Base-by-base conservation (phyloP, 1,140 invertebrate species). In the Papilio glaucus region DNA sequence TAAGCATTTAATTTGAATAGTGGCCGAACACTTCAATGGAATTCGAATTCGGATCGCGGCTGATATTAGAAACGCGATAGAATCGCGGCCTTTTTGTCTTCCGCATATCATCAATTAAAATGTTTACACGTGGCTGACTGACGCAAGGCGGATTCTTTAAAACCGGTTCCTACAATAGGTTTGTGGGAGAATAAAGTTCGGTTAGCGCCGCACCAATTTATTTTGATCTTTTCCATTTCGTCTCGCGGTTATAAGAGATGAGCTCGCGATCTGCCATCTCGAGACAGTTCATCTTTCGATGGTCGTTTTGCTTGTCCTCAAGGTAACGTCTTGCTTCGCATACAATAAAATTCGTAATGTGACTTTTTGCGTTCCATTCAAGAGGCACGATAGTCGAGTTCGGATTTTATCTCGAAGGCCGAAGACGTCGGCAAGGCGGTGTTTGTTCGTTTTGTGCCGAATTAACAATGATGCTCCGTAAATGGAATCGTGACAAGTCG, bases 21-120 rank as follows among this genome's bases (percentile, higher is more conserved):
- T 33, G 24, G 24, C n/a, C 15, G 45, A 69, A 26, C 67, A 18
- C 42, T 72, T 71, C 49, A 72, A 75, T 57, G 39, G 62, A 71
- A 80, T 75, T 74, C 76, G 68, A 71, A 80, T 75, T 74, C 76
- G 68, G 71, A 71, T 74, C 77, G 71, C 72, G 67, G 78, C 72
- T 77, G 82, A 49, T 71, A 71, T 73, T 65, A 69, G 24, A 78
- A 84, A 83, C 80, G 77, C 76, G 81, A 89, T 85, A 77, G 74
- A 85, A 89, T 87, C 83, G 60, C 39, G 67, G 71, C 80, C 80
- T 87, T 88, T 88, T 90, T 86, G 84, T 87, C 85, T 91, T 91
- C 89, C 88, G 82, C 83, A 94, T 94, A 78, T 91, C 85, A 88
- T 88, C 86, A 90, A 89, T 90, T 89, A 89, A 90, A 88, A 90